Evolutionary conservation across 2,113 vertebrate species (phyloP), one percentile per base, ranked within the genome.

Genomic region (Pseudolaguvia tuberculata): DNA sequence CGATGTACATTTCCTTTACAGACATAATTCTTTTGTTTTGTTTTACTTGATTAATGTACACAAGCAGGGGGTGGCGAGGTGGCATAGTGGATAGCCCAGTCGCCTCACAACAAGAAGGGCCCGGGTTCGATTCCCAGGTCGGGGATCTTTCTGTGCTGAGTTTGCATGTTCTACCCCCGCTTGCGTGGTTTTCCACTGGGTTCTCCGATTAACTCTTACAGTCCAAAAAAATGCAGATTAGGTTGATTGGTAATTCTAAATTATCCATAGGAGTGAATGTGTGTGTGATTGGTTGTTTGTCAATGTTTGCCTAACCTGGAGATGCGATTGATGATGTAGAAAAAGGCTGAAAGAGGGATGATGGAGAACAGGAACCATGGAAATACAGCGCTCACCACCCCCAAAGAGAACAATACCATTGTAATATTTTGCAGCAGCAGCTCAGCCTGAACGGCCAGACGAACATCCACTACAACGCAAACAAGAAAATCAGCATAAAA

Each of bases 311-410:
- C 88, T 86, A 75, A 93, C 92, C 91, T 92, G 85, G 89, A 90
- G 68, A 91, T 85, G 58, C 82, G 87, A 78, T 91, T 92, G 79
- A 92, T 77, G 20, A 91, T 9, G 75, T 55, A 91, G 80, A 93
- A 91, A 78, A 92, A 88, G 45, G 70, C 79, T 66, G 84, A 86
- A 25, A 93, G 79, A 3, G 92, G 92, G 72, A 92, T 11, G 69
- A 92, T 86, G 76, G 89, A 89, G 68, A 93, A 35, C 61, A 93
- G 87, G 80, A 93, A 93, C 91, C 91, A 93, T 9, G 92, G 92
- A 76, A 93, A 93, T 77, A 93, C 84, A 1, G 86, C 71, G 62
- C 88, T 82, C 59, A 93, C 86, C 84, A 92, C 87, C 29, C 79
- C 89, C 78, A 93, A 79, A 73, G 90, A 92, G 78, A 93, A 92